Conservation (phyloP, 64 coral and sea anemone species). For the Cladopsammia gracilis region DNA sequence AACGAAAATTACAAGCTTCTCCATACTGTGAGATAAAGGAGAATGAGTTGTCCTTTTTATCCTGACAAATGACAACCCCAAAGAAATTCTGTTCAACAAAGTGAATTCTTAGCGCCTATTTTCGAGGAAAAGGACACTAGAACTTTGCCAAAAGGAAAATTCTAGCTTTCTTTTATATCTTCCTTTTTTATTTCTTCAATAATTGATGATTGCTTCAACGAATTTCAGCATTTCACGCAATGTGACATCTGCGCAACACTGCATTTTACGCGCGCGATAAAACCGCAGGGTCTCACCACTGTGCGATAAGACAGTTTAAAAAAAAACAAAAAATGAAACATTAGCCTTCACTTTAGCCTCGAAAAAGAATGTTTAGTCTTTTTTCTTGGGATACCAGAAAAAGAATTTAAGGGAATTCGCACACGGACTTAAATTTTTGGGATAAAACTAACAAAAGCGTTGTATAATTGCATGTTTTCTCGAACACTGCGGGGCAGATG, state of each 20-base stretch:
- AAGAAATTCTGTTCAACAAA: not conserved
- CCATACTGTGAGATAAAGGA: not conserved
- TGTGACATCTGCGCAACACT: conserved; percentile 46
- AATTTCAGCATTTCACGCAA: conserved; percentile 39
- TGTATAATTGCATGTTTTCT: not conserved
- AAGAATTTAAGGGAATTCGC: not conserved
- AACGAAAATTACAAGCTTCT: not conserved
- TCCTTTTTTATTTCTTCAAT: conserved; percentile 34
- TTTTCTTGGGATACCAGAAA: not conserved
- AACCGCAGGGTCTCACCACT: not conserved
- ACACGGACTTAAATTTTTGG: too few species aligned
- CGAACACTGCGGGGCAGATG: not conserved
- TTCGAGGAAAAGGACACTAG: not conserved
- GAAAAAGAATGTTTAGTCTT: not conserved
- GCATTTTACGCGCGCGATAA: not conserved
- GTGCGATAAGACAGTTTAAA: not conserved
- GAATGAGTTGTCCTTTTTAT: not conserved
- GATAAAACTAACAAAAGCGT: too few species aligned
- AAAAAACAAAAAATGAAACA: not conserved
- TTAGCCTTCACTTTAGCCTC: not conserved
- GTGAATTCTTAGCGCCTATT: not conserved
- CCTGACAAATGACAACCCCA: not conserved
- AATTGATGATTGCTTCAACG: conserved; percentile 23
- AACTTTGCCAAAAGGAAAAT: not conserved
- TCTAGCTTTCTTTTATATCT: conserved; percentile 36